A percentile compares a stretch with the other conserved stretches of the same genome.
These are phyloP conservation scores for Halisarca cf. caerulea DNA, from an alignment of 37 sponge, comb jelly and placozoan genomes.

Conservation along the genomic window DNA sequence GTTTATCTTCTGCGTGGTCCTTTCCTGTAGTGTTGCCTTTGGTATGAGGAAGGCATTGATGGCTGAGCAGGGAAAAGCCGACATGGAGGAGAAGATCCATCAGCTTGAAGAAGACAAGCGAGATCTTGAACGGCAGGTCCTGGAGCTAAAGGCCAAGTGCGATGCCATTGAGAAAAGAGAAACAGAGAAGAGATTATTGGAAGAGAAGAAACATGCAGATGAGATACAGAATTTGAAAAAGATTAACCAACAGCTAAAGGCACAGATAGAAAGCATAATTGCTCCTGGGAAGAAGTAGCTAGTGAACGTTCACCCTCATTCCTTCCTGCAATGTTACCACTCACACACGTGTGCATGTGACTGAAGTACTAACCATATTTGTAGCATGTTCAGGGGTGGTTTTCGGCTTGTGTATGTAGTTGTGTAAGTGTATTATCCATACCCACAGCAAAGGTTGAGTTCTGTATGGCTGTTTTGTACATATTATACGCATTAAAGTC, in stretches of 20 bases:
- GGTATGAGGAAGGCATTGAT: slow-evolving; percentile 97
- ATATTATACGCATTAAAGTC: too few species aligned
- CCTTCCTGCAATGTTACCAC: too few species aligned
- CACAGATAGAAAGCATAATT: slow-evolving; percentile 96
- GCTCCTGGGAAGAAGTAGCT: slow-evolving; percentile 95
- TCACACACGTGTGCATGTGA: too few species aligned
- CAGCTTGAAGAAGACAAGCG: slow-evolving; percentile 78
- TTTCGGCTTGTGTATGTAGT: too few species aligned
- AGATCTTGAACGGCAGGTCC: slow-evolving; percentile 82
- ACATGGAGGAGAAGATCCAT: slow-evolving; percentile 83
- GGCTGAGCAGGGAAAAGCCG: slow-evolving; percentile 96
- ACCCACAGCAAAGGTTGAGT: too few species aligned
- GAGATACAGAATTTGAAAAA: slow-evolving; percentile 93
- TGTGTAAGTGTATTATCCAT: too few species aligned
- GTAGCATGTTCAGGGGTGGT: too few species aligned
- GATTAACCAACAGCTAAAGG: slow-evolving; percentile 96
- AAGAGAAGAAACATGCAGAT: slow-evolving; percentile 95
- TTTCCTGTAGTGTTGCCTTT: slow-evolving; percentile 83
- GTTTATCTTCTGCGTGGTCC: background rate
- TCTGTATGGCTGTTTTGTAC: too few species aligned
- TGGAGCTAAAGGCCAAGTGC: slow-evolving; percentile 88
- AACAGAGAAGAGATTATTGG: slow-evolving; percentile 85
- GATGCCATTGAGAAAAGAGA: slow-evolving; percentile 98
- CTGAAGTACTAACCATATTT: too few species aligned
- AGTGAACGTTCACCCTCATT: too few species aligned